Evolutionary conservation across 2,888 invertebrate species (phyloP).

Genomic region (Drosophila eohydei): DNA sequence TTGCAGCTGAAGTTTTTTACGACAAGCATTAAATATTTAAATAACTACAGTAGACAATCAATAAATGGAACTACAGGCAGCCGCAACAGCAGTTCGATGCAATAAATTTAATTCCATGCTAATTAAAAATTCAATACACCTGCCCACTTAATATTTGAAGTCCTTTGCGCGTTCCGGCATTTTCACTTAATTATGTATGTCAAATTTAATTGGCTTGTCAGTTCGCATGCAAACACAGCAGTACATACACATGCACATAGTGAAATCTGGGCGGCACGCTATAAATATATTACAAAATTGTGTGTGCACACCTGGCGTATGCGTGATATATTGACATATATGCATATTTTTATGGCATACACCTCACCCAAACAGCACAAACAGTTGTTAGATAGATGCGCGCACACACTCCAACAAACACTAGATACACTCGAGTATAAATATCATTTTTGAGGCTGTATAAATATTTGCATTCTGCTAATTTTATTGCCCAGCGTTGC

Average conservation of each 20-base stretch:
- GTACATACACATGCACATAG: conserved; percentile 3
- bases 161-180: conserved; percentile 43
- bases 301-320: conserved; percentile 65
- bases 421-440: conserved; percentile 13
- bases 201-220: conserved; percentile 79
- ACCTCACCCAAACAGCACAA: conserved; percentile 27
- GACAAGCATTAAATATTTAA: conserved; percentile 13
- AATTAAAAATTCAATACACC: conserved; percentile 70
- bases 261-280: conserved; percentile 50
- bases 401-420: conserved; percentile 1
- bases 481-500: conserved; percentile 53
- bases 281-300: conserved; percentile 63
- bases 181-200: conserved; percentile 72
- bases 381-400: conserved; percentile 32
- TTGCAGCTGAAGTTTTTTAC: background rate
- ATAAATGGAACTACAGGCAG: conserved; percentile 15
- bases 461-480: conserved; percentile 67
- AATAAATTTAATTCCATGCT: conserved; percentile 44
- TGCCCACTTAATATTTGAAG: conserved; percentile 51
- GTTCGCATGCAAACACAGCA: conserved; percentile 38
- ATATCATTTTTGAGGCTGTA: conserved; percentile 49
- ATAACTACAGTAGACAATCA: conserved; percentile 12
- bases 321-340: conserved; percentile 32
- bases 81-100: conserved; percentile 13
- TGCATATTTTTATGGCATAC: conserved; percentile 22